Evolutionary conservation across 2,888 invertebrate genomes (phyloP), one percentile per base, ranked within the genome.

Genomic region (Nymphalis polychloros): DNA sequence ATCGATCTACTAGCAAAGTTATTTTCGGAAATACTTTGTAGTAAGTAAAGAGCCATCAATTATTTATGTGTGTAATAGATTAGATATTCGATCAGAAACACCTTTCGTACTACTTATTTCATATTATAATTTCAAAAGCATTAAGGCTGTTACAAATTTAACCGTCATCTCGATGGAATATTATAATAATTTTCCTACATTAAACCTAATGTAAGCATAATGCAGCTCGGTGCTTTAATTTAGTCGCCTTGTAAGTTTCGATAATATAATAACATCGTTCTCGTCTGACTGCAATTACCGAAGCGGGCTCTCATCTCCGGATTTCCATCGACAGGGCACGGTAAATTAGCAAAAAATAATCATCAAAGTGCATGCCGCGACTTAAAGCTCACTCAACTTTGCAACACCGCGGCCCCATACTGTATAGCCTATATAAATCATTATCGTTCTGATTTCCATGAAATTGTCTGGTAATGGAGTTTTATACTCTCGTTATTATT

Each of bases 261-360:
- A 67, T 41, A 41, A 13, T 69, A 69, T 70, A 74, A 73, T 70
- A 53, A 55, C 53, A 68, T 67, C 71, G 73, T 73, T 69, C 70
- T 69, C 70, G 73, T 71, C 73, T 55, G 53, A 31, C 53, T 66
- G 75, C 72, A 79, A 78, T 78, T 76, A 78, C 76, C 68, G 72
- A 57, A 19, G 63, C 74, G 61, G 53, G 35, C 48, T 67, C 76
- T 77, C 78, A 79, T 79, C 78, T 79, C 73, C 77, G 77, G 76
- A 76, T 76, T 75, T 77, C 76, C 78, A 78, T 78, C 78, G 78
- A 77, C 77, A 74, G 77, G 75, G 68, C 76, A 77, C 75, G 79
- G 75, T 78, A 73, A 79, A 80, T 80, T 80, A 79, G 79, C 79
- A 79, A 79, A 80, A 80, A 80, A 79, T 78, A 78, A 79, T 76